Base-by-base conservation (phyloP, 2,888 invertebrate genomes). In the Tenodera sinensis region DNA sequence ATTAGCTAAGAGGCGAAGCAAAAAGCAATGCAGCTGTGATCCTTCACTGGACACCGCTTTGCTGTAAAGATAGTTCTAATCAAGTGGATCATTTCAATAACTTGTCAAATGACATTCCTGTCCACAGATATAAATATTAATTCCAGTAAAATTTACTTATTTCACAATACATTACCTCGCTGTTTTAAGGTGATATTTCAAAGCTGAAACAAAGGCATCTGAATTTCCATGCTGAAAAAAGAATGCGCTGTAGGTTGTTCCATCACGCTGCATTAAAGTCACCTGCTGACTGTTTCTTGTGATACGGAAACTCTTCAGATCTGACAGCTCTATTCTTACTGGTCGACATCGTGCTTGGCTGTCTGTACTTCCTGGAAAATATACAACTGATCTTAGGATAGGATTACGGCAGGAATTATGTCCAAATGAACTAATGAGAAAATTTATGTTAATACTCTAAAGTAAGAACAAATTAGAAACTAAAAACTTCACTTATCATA, bases 211-310 rank as follows among this genome's bases (percentile, higher is more conserved):
- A 92, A 98, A 96, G 89, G 96, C 95, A 91, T 97, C 97, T 0
- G 97, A 97, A 91, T 98, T 98, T 0, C 97, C 97, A 91, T 97
- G 96, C 92, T 97, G 97, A 93, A 98, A 98, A 92, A 97, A 96
- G 92, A 98, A 97, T 8, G 97, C 96, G 90, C 96, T 96, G 91
- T 97, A 96, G 92, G 95, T 95, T 1, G 96, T 95, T 87, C 96
- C 95, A 93, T 96, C 96, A 91, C 96, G 96, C 91, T 96, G 95
- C 91, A 96, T 95, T 91, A 98, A 95, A 82, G 95, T 94, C 87
- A 96, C 93, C 71, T 94, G 94, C 88, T 95, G 95, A 1, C 94
- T 94, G 54, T 94, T 94, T 87, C 89, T 90, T 81, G 88, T 88
- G 7, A 96, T 93, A 90, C 95, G 94, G 91, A 96, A 96, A 89